Conservation (phyloP, 2,888 invertebrate genomes). For the Chorisops tibialis region DNA sequence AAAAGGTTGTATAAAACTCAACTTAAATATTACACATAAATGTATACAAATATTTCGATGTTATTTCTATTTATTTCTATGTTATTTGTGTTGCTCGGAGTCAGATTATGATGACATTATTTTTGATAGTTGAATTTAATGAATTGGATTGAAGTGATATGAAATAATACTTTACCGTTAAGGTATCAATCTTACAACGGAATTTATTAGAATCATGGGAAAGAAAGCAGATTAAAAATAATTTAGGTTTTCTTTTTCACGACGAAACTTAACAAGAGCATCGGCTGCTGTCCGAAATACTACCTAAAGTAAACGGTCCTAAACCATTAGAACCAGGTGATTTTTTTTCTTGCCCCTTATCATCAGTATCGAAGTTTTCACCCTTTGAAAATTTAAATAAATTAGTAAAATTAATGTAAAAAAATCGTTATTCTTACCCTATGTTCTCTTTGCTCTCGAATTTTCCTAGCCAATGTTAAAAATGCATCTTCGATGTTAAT, state of each 20-base stretch:
- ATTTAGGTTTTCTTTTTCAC: neutral
- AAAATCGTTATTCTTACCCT: slow-evolving; percentile 55
- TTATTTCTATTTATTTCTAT: neutral
- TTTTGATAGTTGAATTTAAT: neutral
- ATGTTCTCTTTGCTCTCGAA: slow-evolving; percentile 74
- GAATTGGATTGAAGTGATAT: neutral
- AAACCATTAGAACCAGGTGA: slow-evolving; percentile 47
- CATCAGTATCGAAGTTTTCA: slow-evolving; percentile 53
- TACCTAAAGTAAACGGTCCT: slow-evolving; percentile 51
- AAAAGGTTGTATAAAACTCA: neutral
- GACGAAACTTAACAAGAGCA: slow-evolving; percentile 49
- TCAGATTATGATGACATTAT: neutral
- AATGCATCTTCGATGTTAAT: slow-evolving; percentile 83
- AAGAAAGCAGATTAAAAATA: too few species aligned
- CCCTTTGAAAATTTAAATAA: slow-evolving; percentile 42
- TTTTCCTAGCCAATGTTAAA: slow-evolving; percentile 74
- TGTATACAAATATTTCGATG: too few species aligned
- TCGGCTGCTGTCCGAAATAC: slow-evolving; percentile 49
- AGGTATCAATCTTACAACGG: neutral
- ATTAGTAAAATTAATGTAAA: neutral
- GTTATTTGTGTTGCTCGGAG: neutral
- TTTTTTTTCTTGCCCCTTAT: slow-evolving; percentile 50
- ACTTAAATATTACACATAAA: neutral
- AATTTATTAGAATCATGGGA: neutral
- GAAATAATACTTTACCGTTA: neutral